phyloP scores from a whole-genome alignment of 2,113 vertebrate species.

The Sakesphorus luctuosus region DNA sequence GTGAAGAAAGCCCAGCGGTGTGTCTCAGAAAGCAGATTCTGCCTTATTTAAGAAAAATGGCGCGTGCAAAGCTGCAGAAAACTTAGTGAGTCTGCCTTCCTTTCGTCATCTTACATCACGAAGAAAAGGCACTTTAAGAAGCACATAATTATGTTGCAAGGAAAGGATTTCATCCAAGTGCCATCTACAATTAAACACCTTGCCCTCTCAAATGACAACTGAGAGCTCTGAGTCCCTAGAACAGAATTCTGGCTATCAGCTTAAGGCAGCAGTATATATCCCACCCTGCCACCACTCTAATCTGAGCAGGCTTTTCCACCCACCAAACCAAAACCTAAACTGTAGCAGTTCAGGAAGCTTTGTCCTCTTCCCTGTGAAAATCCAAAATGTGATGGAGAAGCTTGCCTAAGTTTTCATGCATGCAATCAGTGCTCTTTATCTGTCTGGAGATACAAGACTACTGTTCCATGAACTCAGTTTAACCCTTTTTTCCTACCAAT shows the following conservation, averaged over 20 bases:
- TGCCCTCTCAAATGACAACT: rapidly evolving
- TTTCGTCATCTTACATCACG: not conserved
- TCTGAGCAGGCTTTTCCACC: not conserved
- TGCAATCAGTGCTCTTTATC: rapidly evolving
- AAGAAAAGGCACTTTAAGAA: not conserved
- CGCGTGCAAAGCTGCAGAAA: not conserved
- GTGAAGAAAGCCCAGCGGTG: not conserved
- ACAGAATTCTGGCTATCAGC: not conserved
- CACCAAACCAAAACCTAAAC: not conserved
- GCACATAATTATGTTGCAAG: not conserved
- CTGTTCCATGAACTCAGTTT: not conserved
- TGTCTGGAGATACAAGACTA: not conserved
- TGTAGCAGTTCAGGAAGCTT: not conserved
- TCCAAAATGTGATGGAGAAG: not conserved
- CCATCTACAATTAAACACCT: not conserved
- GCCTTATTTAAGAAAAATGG: rapidly evolving
- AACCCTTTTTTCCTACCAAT: not conserved
- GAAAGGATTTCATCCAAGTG: not conserved
- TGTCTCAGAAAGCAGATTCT: not conserved
- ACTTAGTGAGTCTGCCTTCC: not conserved
- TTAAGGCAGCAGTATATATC: too few relatives aligned
- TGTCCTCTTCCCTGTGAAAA: not conserved
- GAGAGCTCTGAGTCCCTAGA: not conserved
- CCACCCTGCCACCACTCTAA: not conserved
- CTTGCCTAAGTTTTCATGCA: not conserved